A percentile compares a stretch with the other conserved stretches of the same genome.
Conservation (phyloP, 2,113 vertebrate species). For the Tylochromis polylepis region DNA sequence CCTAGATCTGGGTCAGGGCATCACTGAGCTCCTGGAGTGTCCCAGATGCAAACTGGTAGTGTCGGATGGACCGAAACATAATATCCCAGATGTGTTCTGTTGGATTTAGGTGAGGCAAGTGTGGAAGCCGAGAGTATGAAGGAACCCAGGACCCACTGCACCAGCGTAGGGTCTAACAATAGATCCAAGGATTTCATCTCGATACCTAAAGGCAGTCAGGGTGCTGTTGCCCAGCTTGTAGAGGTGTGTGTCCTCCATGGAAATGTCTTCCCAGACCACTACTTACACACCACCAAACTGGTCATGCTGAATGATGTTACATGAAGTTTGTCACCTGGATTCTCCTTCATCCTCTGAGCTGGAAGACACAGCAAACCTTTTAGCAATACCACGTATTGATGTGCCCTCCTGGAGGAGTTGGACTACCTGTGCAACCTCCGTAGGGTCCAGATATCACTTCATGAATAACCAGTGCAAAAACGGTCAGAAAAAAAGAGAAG, state of each 20-base stretch:
- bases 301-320: neutral
- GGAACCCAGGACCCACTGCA: neutral
- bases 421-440: neutral
- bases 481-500: no score
- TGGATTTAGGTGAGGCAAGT: neutral
- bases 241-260: neutral
- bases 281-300: neutral
- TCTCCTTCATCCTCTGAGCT: neutral
- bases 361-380: neutral
- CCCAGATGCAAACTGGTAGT: no score
- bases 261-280: neutral
- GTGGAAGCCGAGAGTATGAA: neutral
- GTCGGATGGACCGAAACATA: neutral
- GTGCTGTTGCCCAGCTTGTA: neutral
- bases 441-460: neutral
- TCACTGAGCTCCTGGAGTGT: no score
- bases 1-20: no score
- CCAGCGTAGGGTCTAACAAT: fast-evolving
- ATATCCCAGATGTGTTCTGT: neutral
- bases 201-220: neutral
- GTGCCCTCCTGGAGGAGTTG: fast-evolving
- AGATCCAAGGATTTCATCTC: neutral
- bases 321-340: neutral
- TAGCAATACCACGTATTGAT: neutral
- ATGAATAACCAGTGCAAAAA: no score